Percentiles rank a stretch among this genome's conserved stretches.
These are phyloP conservation scores for Cataglyphis altisquamis DNA, from an alignment of 2,888 invertebrate species.

Conservation along the genomic window DNA sequence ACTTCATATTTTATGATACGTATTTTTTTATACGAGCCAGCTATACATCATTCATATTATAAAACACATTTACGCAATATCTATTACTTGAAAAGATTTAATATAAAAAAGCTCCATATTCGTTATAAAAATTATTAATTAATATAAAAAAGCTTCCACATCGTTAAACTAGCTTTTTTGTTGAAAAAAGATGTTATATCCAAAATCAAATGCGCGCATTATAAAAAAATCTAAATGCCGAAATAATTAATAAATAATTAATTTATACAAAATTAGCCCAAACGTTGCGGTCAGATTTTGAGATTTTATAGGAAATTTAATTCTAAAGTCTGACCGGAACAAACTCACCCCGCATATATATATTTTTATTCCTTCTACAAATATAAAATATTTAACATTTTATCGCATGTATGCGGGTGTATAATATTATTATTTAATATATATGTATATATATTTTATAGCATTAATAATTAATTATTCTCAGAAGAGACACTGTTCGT, in stretches of 20 bases:
- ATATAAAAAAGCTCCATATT: neutral
- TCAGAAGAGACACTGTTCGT: conserved; percentile 4
- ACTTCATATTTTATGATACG: conserved; percentile 40
- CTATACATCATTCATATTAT: neutral
- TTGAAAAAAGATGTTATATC: neutral
- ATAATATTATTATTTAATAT: conserved; percentile 25
- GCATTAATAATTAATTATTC: conserved; percentile 35
- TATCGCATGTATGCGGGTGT: neutral
- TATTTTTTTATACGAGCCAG: conserved; percentile 14
- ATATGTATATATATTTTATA: neutral
- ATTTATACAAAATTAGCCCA: neutral
- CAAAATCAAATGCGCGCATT: neutral
- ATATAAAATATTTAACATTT: conserved; percentile 16
- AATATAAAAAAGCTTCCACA: neutral
- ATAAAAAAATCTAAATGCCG: neutral
- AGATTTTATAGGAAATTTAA: too few species aligned
- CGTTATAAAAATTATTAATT: too few species aligned
- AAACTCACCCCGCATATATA: too few species aligned
- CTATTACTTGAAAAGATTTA: neutral
- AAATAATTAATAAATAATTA: neutral
- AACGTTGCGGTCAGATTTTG: too few species aligned
- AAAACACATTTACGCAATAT: neutral
- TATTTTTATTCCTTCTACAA: neutral
- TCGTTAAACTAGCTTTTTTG: neutral
- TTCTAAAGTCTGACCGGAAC: too few species aligned